Evolutionary conservation across 2,888 invertebrate genomes (phyloP).

Genomic region (Athalia cordata): DNA sequence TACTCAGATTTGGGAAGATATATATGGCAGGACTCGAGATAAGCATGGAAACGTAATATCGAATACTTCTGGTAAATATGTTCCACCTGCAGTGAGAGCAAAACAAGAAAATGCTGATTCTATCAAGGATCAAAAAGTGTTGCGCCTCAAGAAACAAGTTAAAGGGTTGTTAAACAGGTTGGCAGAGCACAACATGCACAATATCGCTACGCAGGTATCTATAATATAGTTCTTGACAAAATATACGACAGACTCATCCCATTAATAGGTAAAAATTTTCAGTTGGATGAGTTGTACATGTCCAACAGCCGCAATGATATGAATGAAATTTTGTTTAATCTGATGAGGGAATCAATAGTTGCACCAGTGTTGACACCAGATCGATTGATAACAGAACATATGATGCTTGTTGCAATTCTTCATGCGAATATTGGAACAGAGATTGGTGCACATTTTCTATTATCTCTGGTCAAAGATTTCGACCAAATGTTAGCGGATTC

Average conservation of each 20-base stretch:
- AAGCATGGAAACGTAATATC: slow-evolving; percentile 86
- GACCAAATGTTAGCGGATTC: slow-evolving; percentile 76
- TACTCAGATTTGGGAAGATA: slow-evolving; percentile 85
- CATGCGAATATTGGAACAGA: slow-evolving; percentile 95
- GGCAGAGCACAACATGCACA: slow-evolving; percentile 91
- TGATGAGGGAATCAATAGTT: slow-evolving; percentile 84
- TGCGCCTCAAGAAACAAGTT: slow-evolving; percentile 84
- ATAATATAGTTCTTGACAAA: not conserved
- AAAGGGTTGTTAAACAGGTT: slow-evolving; percentile 93
- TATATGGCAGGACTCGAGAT: slow-evolving; percentile 91
- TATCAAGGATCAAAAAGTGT: slow-evolving; percentile 77
- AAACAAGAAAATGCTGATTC: slow-evolving; percentile 72
- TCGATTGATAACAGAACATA: slow-evolving; percentile 88
- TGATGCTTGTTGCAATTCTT: slow-evolving; percentile 86
- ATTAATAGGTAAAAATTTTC: slow-evolving; percentile 56
- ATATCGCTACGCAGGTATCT: slow-evolving; percentile 79
- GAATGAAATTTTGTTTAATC: slow-evolving; percentile 82
- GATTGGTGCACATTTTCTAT: slow-evolving; percentile 91
- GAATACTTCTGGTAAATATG: slow-evolving; percentile 79
- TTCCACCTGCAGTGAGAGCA: slow-evolving; percentile 88
- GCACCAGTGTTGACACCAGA: slow-evolving; percentile 80
- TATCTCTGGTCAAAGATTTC: slow-evolving; percentile 82
- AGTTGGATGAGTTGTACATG: slow-evolving; percentile 88
- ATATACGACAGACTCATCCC: not conserved
- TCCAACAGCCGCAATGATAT: slow-evolving; percentile 88